Conservation (phyloP, 2,888 invertebrate species). For the Leucania comma region DNA sequence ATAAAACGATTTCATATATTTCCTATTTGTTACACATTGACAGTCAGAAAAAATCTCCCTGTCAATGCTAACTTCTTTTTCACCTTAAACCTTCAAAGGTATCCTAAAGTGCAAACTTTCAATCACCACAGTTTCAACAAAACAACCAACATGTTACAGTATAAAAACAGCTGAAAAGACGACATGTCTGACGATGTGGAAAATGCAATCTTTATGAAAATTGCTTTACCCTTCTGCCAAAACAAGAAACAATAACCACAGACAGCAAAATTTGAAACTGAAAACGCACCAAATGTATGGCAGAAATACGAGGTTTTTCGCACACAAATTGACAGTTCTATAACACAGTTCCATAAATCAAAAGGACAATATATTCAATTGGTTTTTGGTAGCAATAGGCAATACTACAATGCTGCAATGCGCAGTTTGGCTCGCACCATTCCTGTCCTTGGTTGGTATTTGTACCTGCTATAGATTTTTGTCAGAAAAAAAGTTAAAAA, state of each 20-base stretch:
- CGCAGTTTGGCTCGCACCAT: slow-evolving; percentile 54
- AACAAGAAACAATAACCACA: slow-evolving; percentile 6
- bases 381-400: slow-evolving; percentile 51
- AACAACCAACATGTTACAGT: neutral
- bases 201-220: slow-evolving; percentile 13
- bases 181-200: neutral
- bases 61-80: too few species aligned
- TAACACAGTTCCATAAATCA: slow-evolving; percentile 49
- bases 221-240: neutral
- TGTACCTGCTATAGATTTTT: slow-evolving; percentile 29
- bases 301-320: slow-evolving; percentile 9
- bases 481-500: slow-evolving; percentile 39
- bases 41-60: too few species aligned
- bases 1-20: too few species aligned
- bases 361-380: slow-evolving; percentile 46
- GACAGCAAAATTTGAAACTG: slow-evolving; percentile 9
- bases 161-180: neutral
- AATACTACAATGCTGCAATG: slow-evolving; percentile 63
- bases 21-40: too few species aligned
- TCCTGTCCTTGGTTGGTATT: slow-evolving; percentile 38
- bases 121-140: neutral
- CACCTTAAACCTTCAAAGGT: too few species aligned
- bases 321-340: slow-evolving; percentile 42
- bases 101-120: too few species aligned
- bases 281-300: neutral